phyloP scores from a whole-genome alignment of 1,140 invertebrate genomes.

The Berghia stephanieae region DNA sequence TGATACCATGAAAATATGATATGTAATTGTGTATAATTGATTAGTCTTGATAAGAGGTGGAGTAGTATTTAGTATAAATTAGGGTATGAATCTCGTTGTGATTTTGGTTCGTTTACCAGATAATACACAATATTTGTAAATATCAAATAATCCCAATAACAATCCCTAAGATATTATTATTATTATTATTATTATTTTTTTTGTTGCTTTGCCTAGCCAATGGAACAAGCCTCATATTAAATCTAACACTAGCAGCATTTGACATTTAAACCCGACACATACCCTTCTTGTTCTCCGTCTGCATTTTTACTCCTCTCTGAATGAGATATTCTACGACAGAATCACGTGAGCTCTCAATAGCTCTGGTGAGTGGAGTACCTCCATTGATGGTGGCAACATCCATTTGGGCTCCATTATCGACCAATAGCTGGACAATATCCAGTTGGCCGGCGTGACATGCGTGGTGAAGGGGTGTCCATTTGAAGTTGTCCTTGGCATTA shows the following conservation, averaged over 20 bases:
- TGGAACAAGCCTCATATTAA: background rate
- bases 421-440: constrained; percentile 61
- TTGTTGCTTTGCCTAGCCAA: too few species aligned
- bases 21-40: too few species aligned
- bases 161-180: too few species aligned
- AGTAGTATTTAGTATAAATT: too few species aligned
- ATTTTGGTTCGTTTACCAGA: too few species aligned
- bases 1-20: too few species aligned
- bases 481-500: constrained; percentile 66
- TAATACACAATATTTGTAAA: too few species aligned
- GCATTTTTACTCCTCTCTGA: constrained; percentile 61
- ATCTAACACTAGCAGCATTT: background rate
- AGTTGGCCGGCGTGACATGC: constrained; percentile 65
- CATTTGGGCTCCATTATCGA: constrained; percentile 62
- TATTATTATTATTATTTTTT: too few species aligned
- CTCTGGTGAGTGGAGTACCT: constrained; percentile 65
- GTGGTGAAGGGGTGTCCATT: constrained; percentile 68
- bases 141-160: too few species aligned
- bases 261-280: background rate
- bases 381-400: constrained; percentile 65
- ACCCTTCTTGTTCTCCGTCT: constrained; percentile 66
- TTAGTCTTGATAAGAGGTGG: too few species aligned
- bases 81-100: too few species aligned
- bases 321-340: constrained; percentile 64
- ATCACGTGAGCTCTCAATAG: constrained; percentile 65